These are phyloP conservation scores for Epizoanthus rinbou DNA, from an alignment of 92 coral and sea anemone genomes.

Conservation along the genomic window DNA sequence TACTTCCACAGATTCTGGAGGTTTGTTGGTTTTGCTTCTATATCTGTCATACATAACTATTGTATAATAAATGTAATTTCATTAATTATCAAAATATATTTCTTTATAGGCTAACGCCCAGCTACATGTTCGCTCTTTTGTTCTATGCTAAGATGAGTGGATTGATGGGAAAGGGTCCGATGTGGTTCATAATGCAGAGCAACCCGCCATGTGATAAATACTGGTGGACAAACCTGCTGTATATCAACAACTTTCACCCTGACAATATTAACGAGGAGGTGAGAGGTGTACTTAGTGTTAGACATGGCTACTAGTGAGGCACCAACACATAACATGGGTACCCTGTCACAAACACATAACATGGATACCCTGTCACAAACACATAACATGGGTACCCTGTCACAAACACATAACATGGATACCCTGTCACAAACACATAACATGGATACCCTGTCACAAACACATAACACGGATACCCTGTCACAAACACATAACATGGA, in stretches of 20 bases:
- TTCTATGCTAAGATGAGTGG: constrained; percentile 60
- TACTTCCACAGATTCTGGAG: constrained; percentile 87
- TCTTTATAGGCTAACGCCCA: constrained; percentile 76
- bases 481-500: too few species aligned
- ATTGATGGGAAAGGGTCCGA: constrained; percentile 72
- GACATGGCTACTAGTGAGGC: too few species aligned
- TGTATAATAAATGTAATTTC: neutral
- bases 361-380: too few species aligned
- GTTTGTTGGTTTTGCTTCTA: constrained; percentile 40
- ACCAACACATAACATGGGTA: too few species aligned
- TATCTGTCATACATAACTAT: neutral
- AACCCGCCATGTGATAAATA: constrained; percentile 59
- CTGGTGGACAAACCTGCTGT: constrained; percentile 96
- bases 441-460: too few species aligned
- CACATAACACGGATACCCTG: too few species aligned
- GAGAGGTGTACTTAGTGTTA: neutral
- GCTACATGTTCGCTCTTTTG: constrained; percentile 85
- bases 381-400: too few species aligned
- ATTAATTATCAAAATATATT: neutral
- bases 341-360: too few species aligned
- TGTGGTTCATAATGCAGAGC: constrained; percentile 57
- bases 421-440: too few species aligned
- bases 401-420: too few species aligned
- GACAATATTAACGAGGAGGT: constrained; percentile 59
- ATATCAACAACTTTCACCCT: constrained; percentile 92